Base-by-base conservation (phyloP, 2,797 vertebrate species). In the Perodicticus potto region DNA sequence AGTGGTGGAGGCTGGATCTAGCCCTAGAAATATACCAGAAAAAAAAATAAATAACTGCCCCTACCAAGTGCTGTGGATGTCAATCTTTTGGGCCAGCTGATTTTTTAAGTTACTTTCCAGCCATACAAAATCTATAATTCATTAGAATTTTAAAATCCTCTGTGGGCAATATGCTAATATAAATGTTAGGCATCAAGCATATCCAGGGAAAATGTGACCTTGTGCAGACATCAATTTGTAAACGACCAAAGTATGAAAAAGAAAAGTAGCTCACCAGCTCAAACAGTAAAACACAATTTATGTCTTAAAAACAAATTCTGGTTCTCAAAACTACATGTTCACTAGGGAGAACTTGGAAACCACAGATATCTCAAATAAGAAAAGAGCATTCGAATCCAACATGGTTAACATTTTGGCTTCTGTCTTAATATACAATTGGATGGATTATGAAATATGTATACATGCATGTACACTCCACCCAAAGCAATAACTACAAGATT, bases 81-180 rank as follows among this genome's bases (percentile, higher is more conserved):
- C 59, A 93, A 69, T 93, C 72, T 89, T 90, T 49, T 77, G 45
- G 25, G 53, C 57, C 81, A 88, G 32, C 73, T 90, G 78, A 73
- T 87, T 95, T 90, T 95, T 91, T 83, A 94, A 86, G 82, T 95
- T 95, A 90, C 57, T 95, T 91, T 94, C 73, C 40, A 69, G 55
- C 34, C 70, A 78, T 49, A 81, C 53, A 77, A 78, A 95, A 76
- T 61, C 53, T 77, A 25, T 90, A 85, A 91, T 91, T 91, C n/a
- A 20, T 78, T 74, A 69, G 63, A 92, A 95, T 43, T 94, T 92
- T 88, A 69, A 91, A 96, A 89, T 85, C 7, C 6, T 80, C 73
- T 88, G 40, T 78, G 92, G 77, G 34, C 40, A 94, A 78, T 84
- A 93, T 90, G 40, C 91, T 95, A 88, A 94, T 94, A 63, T 16